Conservation (phyloP, 2,113 vertebrate genomes). For the Hepsetus odoe region DNA sequence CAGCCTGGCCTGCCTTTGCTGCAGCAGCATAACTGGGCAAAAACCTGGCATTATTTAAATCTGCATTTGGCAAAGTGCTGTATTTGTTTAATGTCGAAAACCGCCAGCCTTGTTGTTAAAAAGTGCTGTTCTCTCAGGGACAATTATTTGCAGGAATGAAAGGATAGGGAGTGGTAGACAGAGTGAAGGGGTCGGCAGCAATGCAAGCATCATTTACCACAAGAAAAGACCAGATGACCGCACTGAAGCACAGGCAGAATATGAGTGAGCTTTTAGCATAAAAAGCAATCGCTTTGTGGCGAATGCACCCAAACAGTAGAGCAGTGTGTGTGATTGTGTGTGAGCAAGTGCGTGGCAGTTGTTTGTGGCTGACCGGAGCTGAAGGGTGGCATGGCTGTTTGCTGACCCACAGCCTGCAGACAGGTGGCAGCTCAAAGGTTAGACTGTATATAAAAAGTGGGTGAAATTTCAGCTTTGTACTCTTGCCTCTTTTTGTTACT, state of each 20-base stretch:
- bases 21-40: conserved; percentile 11
- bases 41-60: conserved; percentile 9
- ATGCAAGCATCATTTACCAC: background rate
- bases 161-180: background rate
- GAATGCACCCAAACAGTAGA: background rate
- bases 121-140: background rate
- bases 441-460: conserved; percentile 9
- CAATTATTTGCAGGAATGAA: background rate
- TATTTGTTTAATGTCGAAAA: background rate
- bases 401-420: conserved; percentile 26
- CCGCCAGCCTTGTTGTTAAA: background rate
- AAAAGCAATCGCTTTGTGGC: background rate
- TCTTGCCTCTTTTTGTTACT: background rate
- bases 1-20: background rate
- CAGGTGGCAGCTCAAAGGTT: conserved; percentile 13
- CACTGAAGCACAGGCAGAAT: too few relatives aligned
- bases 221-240: background rate
- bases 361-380: conserved; percentile 9
- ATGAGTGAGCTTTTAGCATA: too few relatives aligned
- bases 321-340: background rate
- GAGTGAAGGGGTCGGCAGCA: background rate
- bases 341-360: background rate
- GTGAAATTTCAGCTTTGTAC: background rate
- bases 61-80: background rate
- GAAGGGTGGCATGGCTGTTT: conserved; percentile 26